phyloP scores from a whole-genome alignment of 2,113 vertebrate genomes.

The Corythoichthys haematopterus region DNA sequence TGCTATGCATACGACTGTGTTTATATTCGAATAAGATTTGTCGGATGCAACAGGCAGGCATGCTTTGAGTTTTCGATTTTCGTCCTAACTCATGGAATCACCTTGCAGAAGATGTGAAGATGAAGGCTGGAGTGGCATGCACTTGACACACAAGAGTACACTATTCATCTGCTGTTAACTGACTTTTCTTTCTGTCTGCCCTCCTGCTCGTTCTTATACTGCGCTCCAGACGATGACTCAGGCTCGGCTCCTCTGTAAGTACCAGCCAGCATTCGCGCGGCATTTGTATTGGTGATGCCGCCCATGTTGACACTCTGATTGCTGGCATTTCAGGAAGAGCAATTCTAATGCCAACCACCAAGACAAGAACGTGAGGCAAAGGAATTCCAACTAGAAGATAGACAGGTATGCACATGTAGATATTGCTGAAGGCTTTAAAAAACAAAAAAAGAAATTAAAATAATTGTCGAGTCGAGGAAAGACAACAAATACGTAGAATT shows the following conservation, averaged over 20 bases:
- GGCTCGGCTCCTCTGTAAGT: constrained; percentile 94
- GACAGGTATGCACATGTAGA: constrained; percentile 32
- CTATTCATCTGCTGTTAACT: constrained; percentile 3
- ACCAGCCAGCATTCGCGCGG: neutral
- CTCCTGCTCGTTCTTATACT: constrained; percentile 26
- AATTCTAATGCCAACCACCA: constrained; percentile 82
- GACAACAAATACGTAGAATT: no score
- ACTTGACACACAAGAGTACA: constrained; percentile 2
- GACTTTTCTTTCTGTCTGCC: constrained; percentile 8
- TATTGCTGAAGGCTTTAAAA: neutral
- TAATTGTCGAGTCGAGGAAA: no score
- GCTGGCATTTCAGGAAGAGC: constrained; percentile 80
- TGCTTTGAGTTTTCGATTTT: constrained; percentile 32
- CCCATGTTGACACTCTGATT: constrained; percentile 2
- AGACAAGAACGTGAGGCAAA: constrained; percentile 88
- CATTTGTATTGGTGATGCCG: neutral
- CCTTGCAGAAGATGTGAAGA: constrained; percentile 31
- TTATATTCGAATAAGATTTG: neutral
- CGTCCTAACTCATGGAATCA: constrained; percentile 32
- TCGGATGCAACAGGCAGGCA: constrained; percentile 19
- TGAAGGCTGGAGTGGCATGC: constrained; percentile 17
- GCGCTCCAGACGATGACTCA: constrained; percentile 83
- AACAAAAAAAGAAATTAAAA: no score
- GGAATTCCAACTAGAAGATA: constrained; percentile 81
- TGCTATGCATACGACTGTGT: constrained; percentile 1